Evolutionary conservation across 2,797 vertebrate species (phyloP).

Genomic region (Dicrostonyx torquatus): DNA sequence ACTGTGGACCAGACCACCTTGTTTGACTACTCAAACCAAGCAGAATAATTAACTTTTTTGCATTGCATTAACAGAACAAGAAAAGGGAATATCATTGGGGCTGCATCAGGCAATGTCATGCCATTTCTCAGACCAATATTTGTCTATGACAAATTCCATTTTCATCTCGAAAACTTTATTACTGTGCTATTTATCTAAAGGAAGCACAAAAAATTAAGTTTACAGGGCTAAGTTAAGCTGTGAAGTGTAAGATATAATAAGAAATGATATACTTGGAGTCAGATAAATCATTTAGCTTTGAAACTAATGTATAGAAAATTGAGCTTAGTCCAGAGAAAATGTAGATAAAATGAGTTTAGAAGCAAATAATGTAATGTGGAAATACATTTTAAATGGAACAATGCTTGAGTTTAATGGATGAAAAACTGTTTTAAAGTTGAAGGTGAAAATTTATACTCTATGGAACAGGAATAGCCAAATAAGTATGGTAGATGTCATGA

Average conservation of each 20-base stretch:
- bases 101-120: neutral
- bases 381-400: constrained; percentile 62
- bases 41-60: constrained; percentile 14
- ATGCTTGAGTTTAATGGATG: constrained; percentile 45
- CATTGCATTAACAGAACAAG: constrained; percentile 13
- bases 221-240: constrained; percentile 32
- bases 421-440: constrained; percentile 49
- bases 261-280: constrained; percentile 51
- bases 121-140: constrained; percentile 47
- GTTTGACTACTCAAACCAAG: neutral
- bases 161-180: constrained; percentile 59
- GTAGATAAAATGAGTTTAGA: constrained; percentile 60
- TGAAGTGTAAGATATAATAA: constrained; percentile 45
- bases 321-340: constrained; percentile 58
- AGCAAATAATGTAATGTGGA: constrained; percentile 55
- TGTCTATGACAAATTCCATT: constrained; percentile 45
- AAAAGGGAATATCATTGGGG: constrained; percentile 4
- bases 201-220: constrained; percentile 27
- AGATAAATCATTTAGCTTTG: constrained; percentile 57
- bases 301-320: constrained; percentile 55
- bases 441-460: neutral
- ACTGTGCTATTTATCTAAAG: constrained; percentile 57
- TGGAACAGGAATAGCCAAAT: neutral
- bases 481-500: neutral
- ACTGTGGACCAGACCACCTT: neutral